Evolutionary conservation across 2,888 invertebrate genomes (phyloP), one percentile per base, ranked within the genome.

Genomic region (Eristalinus sepulchralis): DNA sequence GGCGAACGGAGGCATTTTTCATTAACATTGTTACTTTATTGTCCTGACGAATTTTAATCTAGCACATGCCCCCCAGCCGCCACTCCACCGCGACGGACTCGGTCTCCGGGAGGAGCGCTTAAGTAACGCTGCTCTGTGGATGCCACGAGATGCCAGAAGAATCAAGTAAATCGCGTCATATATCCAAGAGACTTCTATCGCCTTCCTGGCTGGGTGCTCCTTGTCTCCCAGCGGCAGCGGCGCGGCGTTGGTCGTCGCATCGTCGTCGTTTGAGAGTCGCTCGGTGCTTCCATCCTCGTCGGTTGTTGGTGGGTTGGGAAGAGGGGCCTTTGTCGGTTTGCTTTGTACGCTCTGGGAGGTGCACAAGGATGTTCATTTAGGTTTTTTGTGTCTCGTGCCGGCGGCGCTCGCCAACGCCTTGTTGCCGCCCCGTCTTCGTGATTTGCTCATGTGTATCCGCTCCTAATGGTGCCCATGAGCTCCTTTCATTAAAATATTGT

Each of bases 401-500:
- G 5, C 22, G 39, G 63, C n/a, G 36, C 78, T 64, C 70, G 55
- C 66, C 60, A 68, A 73, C 73, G 57, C 47, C 47, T 47, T n/a
- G n/a, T n/a, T 3, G 27, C 27, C 5, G 73, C 75, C 62, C 55
- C 24, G 33, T 39, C 5, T 66, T 24, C 57, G 57, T 10, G 47
- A 47, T 47, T 47, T 47, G 47, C 47, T 47, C 70, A 62, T 81
- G 60, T 75, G 75, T 67, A 78, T 82, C 70, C 78, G 53, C 68
- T 63, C 83, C 75, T 79, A 86, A 83, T 83, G 86, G 86, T 62
- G 75, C 77, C 86, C 86, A 82, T 78, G 82, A 82, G 82, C 75
- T 86, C 67, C 83, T 86, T 86, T 86, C 86, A 86, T 78, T 86
- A 79, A 91, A 91, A 91, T 91, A 92, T 91, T 90, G 91, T 90